These are phyloP conservation scores for Crambe crambe DNA, from an alignment of 37 sponge, comb jelly and placozoan genomes.

Conservation along the genomic window DNA sequence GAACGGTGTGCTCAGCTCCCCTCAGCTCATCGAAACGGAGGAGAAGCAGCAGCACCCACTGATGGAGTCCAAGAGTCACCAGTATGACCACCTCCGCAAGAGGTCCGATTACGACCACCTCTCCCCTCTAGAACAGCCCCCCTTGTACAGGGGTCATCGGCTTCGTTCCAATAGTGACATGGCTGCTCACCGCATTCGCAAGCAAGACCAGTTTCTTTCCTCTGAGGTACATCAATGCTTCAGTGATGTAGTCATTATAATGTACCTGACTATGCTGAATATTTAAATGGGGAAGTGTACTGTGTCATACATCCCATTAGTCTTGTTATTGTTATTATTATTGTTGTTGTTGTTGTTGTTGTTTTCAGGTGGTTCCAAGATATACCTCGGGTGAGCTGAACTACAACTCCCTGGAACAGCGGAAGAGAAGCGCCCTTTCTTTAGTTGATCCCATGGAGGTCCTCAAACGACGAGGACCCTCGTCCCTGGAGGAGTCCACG, in stretches of 20 bases:
- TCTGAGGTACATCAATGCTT: conserved; percentile 20
- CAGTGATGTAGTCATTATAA: neutral
- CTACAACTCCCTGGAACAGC: conserved; percentile 8
- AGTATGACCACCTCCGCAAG: conserved; percentile 5
- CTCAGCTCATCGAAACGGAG: neutral
- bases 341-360: neutral
- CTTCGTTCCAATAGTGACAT: conserved; percentile 10
- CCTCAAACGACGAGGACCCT: neutral
- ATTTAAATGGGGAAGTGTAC: too few species aligned
- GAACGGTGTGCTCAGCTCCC: neutral
- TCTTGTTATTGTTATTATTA: neutral
- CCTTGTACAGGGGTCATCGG: neutral
- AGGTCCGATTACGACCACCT: conserved; percentile 28
- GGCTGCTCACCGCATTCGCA: neutral
- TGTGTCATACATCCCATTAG: neutral
- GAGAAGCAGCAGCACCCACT: too few species aligned
- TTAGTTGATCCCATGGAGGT: conserved; percentile 28
- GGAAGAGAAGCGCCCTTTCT: conserved; percentile 29
- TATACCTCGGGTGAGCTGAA: neutral
- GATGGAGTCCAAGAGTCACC: neutral
- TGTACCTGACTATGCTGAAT: too few species aligned
- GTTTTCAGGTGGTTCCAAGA: conserved; percentile 12
- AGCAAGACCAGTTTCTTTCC: neutral
- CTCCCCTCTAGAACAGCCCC: neutral
- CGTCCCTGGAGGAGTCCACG: conserved; percentile 26